Evolutionary conservation across 2,888 invertebrate species (phyloP), one percentile per base, ranked within the genome.

Genomic region (Eumerus sabulonum): DNA sequence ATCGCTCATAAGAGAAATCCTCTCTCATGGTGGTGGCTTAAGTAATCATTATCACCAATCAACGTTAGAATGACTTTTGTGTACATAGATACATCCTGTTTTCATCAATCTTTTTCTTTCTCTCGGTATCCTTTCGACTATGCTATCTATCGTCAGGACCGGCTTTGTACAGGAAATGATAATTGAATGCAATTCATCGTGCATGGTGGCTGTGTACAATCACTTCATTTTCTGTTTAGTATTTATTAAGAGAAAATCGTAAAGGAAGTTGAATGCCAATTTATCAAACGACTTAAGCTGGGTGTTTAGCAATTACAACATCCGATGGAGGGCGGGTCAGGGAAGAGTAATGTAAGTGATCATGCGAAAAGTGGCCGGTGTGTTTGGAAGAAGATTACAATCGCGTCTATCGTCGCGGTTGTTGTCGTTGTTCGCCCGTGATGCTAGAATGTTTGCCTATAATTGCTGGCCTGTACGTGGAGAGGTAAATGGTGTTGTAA

Each of bases 231-330:
- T 60, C 56, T 19, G 19, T 27, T 56, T 19, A 56, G 42, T 60
- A 54, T 74, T 72, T 62, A 66, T 72, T 66, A 56, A 66, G 56
- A 56, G 54, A 67, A 66, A 62, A 62, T 76, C 56, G 50, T 56
- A 51, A 38, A 76, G 76, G 72, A 76, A 72, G 72, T 62, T 38
- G 62, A 57, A 56, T 51, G 56, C 56, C 67, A 77, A 77, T 67
- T 77, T 72, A 72, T 77, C 72, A 72, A 77, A 77, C 60, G 40
- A 60, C 54, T 60, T 66, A 62, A 76, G 76, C 51, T 62, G 60
- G 62, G 72, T 72, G 72, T 77, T 77, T 72, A 72, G 72, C 66
- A 77, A 77, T 77, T 72, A 67, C 47, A 72, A 44, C 45, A 50
- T 63, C 63, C 44, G 38, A 51, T 35, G 42, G 27, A 60, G 36